Evolutionary conservation across 2,797 vertebrate genomes (phyloP), one percentile per base, ranked within the genome.

Genomic region (Diplodus sargus): DNA sequence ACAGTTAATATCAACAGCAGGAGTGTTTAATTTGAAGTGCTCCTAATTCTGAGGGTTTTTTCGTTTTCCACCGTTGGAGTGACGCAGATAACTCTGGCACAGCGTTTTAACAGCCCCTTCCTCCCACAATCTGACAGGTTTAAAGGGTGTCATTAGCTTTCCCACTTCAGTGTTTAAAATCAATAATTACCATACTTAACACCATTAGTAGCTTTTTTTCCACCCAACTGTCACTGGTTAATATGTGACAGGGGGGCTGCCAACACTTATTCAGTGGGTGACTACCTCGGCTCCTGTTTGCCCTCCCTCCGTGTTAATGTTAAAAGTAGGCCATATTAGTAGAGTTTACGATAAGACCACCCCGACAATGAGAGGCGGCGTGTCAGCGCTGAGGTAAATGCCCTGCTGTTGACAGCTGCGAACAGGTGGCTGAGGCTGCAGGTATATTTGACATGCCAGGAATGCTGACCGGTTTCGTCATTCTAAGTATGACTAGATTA

Each of bases 321-420:
- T 79, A 77, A 78, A 85, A 81, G 74, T 76, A 64, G 74, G 83
- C 53, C 79, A 74, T 64, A 68, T 79, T 74, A 64, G 79, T 48
- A 49, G 64, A 82, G 82, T 84, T 83, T 49, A 76, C 9, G 69
- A 89, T 89, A 85, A 91, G 89, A 85, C 75, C 74, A 85, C 85
- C 80, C 70, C 56, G 83, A 84, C 83, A 87, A 88, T 59, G 56
- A 72, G 81, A 78, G 79, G 81, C 61, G 23, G 83, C 79, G 51
- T 89, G 82, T 83, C 89, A 87, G 85, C 12, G 18, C 74, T 20
- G 39, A 84, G 86, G 82, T 87, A 94, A 93, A 92, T 93, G 85
- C 78, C 74, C 75, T 87, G 76, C 84, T 91, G 93, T 83, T 93
- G 93, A 94, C 91, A 94, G 93, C 85, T 62, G 39, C 57, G 90